Evolutionary conservation across 2,888 invertebrate genomes (phyloP), one percentile per base, ranked within the genome.

Genomic region (Drosophila neoperkinsi): DNA sequence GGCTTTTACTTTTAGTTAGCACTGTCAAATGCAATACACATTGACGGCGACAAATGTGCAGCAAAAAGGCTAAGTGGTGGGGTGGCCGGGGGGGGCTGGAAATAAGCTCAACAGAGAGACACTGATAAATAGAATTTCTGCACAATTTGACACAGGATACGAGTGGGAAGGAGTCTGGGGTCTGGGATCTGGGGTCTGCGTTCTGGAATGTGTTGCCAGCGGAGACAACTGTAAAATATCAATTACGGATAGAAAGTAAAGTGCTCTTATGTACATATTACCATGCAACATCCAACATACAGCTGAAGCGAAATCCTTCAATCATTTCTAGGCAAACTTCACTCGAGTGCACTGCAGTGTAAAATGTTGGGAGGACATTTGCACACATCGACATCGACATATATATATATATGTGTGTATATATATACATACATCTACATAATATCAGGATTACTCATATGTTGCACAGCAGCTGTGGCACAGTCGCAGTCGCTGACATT

Each of bases 61-160:
- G 31, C 30, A 30, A 46, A 13, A 34, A 46, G 28, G 33, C 30
- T 16, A 13, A 13, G 21, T 2, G 10, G 21, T 11, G 33, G 30
- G 9, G 33, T 25, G 6, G 36, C 6, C 25, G 25, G 16, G 0
- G 11, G n/a, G 16, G 3, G 21, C n/a, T 3, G 33, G 41, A 59
- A 46, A 52, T n/a, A 56, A 41, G 30, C 41, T 41, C 30, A 16
- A 16, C 41, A 57, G 38, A n/a, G 59, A 68, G 66, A 69, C 72
- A 84, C 71, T 84, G 84, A 76, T 72, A 84, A 88, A 79, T 88
- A 80, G 75, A 82, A 88, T 88, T 90, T 90, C 86, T 80, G 88
- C 86, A 79, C 88, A 85, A 84, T 88, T 90, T 88, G 88, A 77
- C 72, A 84, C 63, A 38, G 53, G 58, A 55, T 53, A 36, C 36